A percentile compares a stretch with the other conserved stretches of the same genome.
Conservation (phyloP, 2,113 vertebrate genomes). For the Variabilichromis moorii region DNA sequence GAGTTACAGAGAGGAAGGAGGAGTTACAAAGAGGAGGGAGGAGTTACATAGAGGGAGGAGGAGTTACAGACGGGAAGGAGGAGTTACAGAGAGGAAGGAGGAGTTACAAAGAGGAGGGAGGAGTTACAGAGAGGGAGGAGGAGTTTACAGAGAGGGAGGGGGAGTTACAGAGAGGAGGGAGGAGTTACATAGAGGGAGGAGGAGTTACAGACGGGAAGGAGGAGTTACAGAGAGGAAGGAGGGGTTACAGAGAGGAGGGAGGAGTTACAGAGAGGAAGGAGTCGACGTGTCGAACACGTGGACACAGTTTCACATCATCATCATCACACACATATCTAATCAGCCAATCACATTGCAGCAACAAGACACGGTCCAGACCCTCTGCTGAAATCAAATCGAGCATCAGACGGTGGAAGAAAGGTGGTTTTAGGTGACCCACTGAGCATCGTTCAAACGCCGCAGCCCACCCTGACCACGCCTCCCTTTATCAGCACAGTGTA, state of each 20-base stretch:
- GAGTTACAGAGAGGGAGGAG: fast-evolving
- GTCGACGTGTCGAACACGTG: fast-evolving
- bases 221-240: fast-evolving
- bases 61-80: fast-evolving
- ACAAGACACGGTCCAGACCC: fast-evolving
- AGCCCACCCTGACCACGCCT: neutral
- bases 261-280: fast-evolving
- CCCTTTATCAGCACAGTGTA: neutral
- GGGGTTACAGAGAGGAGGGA: fast-evolving
- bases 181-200: fast-evolving
- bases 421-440: neutral
- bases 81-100: fast-evolving
- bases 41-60: fast-evolving
- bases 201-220: fast-evolving
- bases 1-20: fast-evolving
- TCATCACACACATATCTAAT: neutral
- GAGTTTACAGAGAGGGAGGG: fast-evolving
- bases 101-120: fast-evolving
- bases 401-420: neutral
- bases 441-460: neutral
- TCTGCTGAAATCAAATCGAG: neutral
- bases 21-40: fast-evolving
- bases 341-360: neutral
- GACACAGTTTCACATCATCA: neutral
- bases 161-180: fast-evolving